Evolutionary conservation across 1,140 invertebrate species (phyloP), one percentile per base, ranked within the genome.

Genomic region (Melanaphis sacchari): DNA sequence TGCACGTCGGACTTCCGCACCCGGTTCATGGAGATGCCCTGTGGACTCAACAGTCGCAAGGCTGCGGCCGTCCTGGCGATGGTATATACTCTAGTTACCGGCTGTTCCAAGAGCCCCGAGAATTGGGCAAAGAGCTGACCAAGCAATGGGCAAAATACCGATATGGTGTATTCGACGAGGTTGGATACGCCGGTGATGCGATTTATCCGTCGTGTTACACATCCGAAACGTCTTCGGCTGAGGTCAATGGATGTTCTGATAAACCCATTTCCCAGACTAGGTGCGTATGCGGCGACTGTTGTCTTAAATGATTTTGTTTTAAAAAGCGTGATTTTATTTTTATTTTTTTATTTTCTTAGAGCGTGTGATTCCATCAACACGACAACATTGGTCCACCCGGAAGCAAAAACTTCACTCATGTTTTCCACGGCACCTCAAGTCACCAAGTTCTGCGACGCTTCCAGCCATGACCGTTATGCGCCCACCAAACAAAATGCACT

Each of bases 161-260:
- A 0, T 97, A 97, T 95, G 97, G 97, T 38, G 96, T 97, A 4
- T 97, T 97, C 94, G 96, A 97, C 94, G 97, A 97, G 95, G 95
- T 96, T 93, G 96, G 96, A 6, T 96, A 96, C 94, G 94, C 95
- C 40, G 95, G 95, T 36, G 96, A 97, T 95, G 95, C 95, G 15
- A 95, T 97, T 21, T 97, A 97, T 94, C 96, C 96, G 1, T 94
- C 95, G 49, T 96, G 96, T 93, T 96, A 95, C 94, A 94, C 95
- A n/a, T 95, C 95, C 81, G 95, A 96, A 93, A 94, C 94, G 15
- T 93, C 93, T 24, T 94, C 94, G 40, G n/a, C 11, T 18, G 90
- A 94, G 26, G 94, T 96, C 76, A 96, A 95, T 91, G 95, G 96
- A 90, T 95, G 96, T 94, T 95, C 96, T 54, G 95, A 96, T 95